These are phyloP conservation scores for Myripristis murdjan DNA, from an alignment of 2,797 vertebrate genomes.

Conservation along the genomic window DNA sequence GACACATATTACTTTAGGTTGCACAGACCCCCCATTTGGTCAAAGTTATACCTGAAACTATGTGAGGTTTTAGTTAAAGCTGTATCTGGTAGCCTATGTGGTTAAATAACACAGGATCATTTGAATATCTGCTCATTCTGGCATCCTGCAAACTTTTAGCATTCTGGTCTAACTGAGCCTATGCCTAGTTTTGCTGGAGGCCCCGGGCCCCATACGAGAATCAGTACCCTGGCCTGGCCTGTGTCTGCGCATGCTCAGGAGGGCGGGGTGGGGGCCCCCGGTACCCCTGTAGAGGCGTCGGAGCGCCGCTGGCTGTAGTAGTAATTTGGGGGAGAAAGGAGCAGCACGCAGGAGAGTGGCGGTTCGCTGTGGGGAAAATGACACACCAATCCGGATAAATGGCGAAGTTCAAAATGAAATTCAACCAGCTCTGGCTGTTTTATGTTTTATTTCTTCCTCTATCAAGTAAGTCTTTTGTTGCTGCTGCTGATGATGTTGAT, in stretches of 20 bases:
- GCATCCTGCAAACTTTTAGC: neutral
- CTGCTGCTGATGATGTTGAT: conserved; percentile 10
- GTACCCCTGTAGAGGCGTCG: conserved; percentile 22
- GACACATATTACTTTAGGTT: too few species aligned
- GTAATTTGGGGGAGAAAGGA: conserved; percentile 12
- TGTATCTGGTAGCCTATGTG: too few species aligned
- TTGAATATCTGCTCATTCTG: neutral
- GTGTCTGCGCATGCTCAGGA: conserved; percentile 69
- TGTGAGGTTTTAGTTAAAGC: too few species aligned
- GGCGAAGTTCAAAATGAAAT: conserved; percentile 81
- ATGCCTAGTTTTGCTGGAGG: conserved; percentile 12
- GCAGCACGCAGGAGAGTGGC: conserved; percentile 38
- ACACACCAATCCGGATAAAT: conserved; percentile 77
- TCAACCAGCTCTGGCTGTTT: conserved; percentile 64
- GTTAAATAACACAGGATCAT: too few species aligned
- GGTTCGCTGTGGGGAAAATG: conserved; percentile 68
- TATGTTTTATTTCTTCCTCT: conserved; percentile 75
- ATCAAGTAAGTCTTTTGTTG: conserved; percentile 77
- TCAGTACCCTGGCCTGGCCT: too few species aligned
- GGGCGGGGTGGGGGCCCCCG: conserved; percentile 18
- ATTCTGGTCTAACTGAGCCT: neutral
- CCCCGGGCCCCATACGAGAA: conserved; percentile 24
- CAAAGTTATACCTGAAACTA: neutral
- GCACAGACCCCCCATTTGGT: neutral
- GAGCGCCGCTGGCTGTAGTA: conserved; percentile 28